Evolutionary conservation across 2,888 invertebrate species (phyloP).

Genomic region (Bombylius discolor): DNA sequence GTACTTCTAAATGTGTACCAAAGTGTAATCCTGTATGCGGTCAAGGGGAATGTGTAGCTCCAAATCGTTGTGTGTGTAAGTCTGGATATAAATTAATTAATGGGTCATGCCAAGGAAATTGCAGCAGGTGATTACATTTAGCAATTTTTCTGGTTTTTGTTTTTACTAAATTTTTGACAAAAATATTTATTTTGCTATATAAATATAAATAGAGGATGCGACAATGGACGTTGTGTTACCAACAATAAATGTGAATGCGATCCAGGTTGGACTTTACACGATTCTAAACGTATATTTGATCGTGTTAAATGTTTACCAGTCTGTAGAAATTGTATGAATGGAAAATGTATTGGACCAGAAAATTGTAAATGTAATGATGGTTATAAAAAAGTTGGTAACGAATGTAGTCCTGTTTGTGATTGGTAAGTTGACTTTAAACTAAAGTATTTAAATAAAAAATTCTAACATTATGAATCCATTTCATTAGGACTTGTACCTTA

Average conservation of each 20-base stretch:
- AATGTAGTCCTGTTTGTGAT: conserved; percentile 37
- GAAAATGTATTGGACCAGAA: conserved; percentile 22
- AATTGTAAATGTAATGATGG: conserved; percentile 24
- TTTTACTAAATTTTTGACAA: too few relatives aligned
- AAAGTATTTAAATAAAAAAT: too few relatives aligned
- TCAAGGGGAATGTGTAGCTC: conserved; percentile 33
- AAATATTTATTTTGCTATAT: background rate
- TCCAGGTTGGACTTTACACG: background rate
- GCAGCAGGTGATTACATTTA: background rate
- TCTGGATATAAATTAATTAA: conserved; percentile 9
- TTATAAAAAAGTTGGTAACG: conserved; percentile 20
- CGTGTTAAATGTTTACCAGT: conserved; percentile 5
- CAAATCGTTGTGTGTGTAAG: conserved; percentile 24
- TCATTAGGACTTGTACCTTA: too few relatives aligned
- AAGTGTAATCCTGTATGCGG: conserved; percentile 30
- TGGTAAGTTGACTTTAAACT: background rate
- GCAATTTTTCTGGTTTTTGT: too few relatives aligned
- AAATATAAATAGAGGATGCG: background rate
- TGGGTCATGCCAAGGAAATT: conserved; percentile 6
- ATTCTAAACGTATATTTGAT: background rate
- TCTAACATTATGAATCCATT: too few relatives aligned
- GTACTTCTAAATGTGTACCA: conserved; percentile 23
- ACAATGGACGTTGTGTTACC: background rate
- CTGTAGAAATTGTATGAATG: conserved; percentile 17
- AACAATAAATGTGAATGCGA: background rate